phyloP scores from a whole-genome alignment of 2,888 invertebrate species.

The Pristionchus maxplancki region DNA sequence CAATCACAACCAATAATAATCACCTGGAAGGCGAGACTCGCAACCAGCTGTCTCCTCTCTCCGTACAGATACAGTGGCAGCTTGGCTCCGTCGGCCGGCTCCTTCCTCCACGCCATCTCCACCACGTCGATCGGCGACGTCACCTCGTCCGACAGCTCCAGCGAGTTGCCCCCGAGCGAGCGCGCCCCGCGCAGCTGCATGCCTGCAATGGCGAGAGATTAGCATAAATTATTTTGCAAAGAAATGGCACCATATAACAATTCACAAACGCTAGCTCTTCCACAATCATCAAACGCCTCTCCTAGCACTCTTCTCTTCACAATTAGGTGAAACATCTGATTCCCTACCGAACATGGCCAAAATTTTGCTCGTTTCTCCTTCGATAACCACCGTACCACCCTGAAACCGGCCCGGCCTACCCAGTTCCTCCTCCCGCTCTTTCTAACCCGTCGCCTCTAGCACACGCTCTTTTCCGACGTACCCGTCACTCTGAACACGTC shows the following conservation, averaged over 20 bases:
- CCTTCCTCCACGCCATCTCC: conserved; percentile 77
- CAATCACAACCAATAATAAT: background rate
- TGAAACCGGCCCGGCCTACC: too few relatives aligned
- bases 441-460: too few relatives aligned
- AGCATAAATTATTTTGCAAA: background rate
- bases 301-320: too few relatives aligned
- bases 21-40: conserved; percentile 94
- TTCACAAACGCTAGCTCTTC: too few relatives aligned
- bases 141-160: conserved; percentile 90
- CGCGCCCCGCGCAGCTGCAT: conserved; percentile 96
- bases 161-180: conserved; percentile 89
- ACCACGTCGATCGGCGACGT: conserved; percentile 19
- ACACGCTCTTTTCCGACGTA: conserved; percentile 78
- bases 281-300: too few relatives aligned
- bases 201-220: conserved; percentile 80
- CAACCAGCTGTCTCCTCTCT: conserved; percentile 94
- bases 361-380: too few relatives aligned
- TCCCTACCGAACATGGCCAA: too few relatives aligned
- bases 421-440: too few relatives aligned
- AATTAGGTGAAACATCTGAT: too few relatives aligned
- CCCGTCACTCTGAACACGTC: conserved; percentile 80
- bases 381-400: too few relatives aligned
- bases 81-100: conserved; percentile 82
- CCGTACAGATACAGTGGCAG: conserved; percentile 96
- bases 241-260: conserved; percentile 54